These are phyloP conservation scores for Zootoca vivipara DNA, from an alignment of 2,113 vertebrate genomes.

Conservation along the genomic window DNA sequence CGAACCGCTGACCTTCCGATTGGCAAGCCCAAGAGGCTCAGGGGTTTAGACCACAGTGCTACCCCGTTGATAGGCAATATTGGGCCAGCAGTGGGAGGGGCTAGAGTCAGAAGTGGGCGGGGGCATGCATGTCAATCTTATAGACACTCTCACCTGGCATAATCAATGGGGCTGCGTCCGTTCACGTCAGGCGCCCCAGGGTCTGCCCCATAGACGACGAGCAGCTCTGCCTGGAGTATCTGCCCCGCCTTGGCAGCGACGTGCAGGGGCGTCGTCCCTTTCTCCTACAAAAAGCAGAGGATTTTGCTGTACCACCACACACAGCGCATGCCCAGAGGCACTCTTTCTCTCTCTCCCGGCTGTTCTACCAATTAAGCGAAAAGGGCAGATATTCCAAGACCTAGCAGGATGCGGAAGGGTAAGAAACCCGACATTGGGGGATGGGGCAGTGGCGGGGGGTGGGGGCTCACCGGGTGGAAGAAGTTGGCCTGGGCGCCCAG, in stretches of 20 bases:
- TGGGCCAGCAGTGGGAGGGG: not conserved
- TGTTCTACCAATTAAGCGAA: not conserved
- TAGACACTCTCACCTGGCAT: conserved; percentile 87
- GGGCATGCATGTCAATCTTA: no score
- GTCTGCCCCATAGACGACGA: conserved; percentile 95
- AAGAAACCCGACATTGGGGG: not conserved
- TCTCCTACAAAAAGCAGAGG: conserved; percentile 76
- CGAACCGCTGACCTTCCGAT: no score
- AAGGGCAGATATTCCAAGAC: not conserved
- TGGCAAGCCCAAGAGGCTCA: no score
- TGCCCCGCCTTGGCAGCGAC: conserved; percentile 97
- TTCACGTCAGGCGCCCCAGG: conserved; percentile 94
- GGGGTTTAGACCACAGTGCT: no score
- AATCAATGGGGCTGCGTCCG: conserved; percentile 94
- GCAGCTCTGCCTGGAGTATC: conserved; percentile 92
- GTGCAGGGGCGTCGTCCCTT: conserved; percentile 94
- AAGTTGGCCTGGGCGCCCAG: conserved; percentile 98
- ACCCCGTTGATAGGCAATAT: no score
- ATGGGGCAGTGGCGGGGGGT: not conserved
- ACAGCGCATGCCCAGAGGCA: not conserved
- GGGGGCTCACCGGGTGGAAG: conserved; percentile 89
- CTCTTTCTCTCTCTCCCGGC: not conserved
- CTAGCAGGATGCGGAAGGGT: not conserved
- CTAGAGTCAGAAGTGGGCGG: no score
- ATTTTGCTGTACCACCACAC: not conserved